These are phyloP conservation scores for Drosophila murphyi DNA, from an alignment of 1,140 invertebrate species.

Conservation along the genomic window DNA sequence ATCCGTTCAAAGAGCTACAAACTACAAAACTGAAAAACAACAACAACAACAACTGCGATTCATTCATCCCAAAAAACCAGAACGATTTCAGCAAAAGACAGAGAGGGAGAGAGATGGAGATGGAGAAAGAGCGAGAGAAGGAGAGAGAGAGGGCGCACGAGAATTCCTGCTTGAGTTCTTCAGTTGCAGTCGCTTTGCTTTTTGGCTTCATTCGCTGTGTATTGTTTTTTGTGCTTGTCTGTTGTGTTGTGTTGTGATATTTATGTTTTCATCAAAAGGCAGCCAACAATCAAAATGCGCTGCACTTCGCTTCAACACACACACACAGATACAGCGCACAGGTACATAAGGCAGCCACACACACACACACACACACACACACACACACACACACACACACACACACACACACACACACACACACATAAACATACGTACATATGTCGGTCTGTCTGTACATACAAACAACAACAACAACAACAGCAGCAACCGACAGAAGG, in stretches of 20 bases:
- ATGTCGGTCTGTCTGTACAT: conserved; percentile 4
- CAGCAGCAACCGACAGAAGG: conserved; percentile 65
- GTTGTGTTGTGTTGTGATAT: conserved; percentile 61
- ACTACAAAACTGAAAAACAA: conserved; percentile 4
- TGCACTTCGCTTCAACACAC: conserved; percentile 62
- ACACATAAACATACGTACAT: conserved; percentile 14
- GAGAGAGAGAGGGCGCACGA: conserved; percentile 6
- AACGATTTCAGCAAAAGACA: conserved; percentile 21
- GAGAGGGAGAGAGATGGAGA: conserved; percentile 19
- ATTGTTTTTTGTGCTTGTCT: conserved; percentile 6
- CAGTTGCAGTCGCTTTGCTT: conserved; percentile 52
- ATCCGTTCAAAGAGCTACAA: conserved; percentile 28
- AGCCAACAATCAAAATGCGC: conserved; percentile 80
- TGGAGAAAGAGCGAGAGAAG: conserved; percentile 11
- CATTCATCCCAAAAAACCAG: conserved; percentile 68
- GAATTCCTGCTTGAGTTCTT: conserved; percentile 58
- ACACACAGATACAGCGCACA: conserved; percentile 49
- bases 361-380: conserved; percentile 12
- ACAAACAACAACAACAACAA: conserved; percentile 22
- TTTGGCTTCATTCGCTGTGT: conserved; percentile 42
- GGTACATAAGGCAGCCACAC: conserved; percentile 40
- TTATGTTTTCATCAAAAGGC: conserved; percentile 82
- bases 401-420: conserved; percentile 11
- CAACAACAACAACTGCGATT: conserved; percentile 47
- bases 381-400: conserved; percentile 40